phyloP scores from a whole-genome alignment of 2,888 invertebrate species.

The Pheosia tremula region DNA sequence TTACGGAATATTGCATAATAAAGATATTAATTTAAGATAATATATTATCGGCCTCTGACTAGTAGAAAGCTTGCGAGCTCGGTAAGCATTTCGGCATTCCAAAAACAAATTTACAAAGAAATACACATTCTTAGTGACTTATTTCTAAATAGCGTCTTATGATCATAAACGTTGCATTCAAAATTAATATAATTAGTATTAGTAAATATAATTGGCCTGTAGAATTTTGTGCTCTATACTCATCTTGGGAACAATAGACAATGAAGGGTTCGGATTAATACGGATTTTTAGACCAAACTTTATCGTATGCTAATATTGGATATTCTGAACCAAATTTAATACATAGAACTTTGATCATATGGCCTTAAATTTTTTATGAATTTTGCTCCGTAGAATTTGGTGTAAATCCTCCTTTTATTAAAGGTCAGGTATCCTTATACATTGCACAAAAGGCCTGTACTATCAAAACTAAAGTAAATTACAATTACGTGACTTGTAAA shows the following conservation, averaged over 20 bases:
- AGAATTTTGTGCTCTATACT: constrained; percentile 58
- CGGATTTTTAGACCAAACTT: constrained; percentile 34
- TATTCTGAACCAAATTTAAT: constrained; percentile 8
- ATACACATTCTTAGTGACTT: no score
- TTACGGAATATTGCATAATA: no score
- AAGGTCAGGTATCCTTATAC: no score
- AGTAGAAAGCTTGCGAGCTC: no score
- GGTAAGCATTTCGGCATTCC: no score
- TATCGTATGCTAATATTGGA: constrained; percentile 21
- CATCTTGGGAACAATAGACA: constrained; percentile 49
- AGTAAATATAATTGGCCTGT: constrained; percentile 53
- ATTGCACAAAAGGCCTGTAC: no score
- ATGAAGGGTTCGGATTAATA: constrained; percentile 45
- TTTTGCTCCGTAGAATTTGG: background rate
- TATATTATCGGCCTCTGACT: no score
- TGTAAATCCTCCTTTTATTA: background rate
- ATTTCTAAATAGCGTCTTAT: constrained; percentile 10
- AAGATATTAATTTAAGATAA: no score
- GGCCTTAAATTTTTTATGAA: background rate
- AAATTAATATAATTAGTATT: no score
- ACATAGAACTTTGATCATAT: background rate
- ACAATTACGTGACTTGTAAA: no score
- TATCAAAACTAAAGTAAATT: no score
- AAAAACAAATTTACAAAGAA: no score
- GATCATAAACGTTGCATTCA: constrained; percentile 38